Evolutionary conservation across 2,888 invertebrate species (phyloP).

Genomic region (Protophormia terraenovae): DNA sequence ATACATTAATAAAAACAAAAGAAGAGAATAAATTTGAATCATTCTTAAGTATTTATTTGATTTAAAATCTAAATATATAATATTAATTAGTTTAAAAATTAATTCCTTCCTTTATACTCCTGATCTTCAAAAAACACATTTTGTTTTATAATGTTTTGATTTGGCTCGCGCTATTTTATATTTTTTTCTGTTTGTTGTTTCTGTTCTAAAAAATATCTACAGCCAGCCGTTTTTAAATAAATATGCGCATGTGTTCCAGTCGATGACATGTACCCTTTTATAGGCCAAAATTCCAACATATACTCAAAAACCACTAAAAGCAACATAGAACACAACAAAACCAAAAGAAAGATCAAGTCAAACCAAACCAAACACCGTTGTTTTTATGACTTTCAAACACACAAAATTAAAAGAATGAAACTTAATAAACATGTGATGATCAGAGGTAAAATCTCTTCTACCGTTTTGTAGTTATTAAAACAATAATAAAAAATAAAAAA

Average conservation of each 20-base stretch:
- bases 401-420: constrained; percentile 7
- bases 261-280: constrained; percentile 68
- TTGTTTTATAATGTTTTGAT: constrained; percentile 59
- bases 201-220: background rate
- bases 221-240: background rate
- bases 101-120: background rate
- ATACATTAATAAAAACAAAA: too few relatives aligned
- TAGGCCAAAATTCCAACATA: constrained; percentile 52
- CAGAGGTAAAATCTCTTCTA: constrained; percentile 6
- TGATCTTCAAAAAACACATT: constrained; percentile 18
- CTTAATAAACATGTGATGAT: background rate
- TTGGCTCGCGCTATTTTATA: constrained; percentile 66
- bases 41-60: too few relatives aligned
- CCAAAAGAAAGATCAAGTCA: background rate
- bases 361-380: constrained; percentile 25
- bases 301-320: background rate
- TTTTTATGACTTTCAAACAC: constrained; percentile 56
- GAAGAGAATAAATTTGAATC: too few relatives aligned
- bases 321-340: background rate
- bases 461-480: constrained; percentile 31
- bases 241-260: constrained; percentile 38
- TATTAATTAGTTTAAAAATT: background rate
- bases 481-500: constrained; percentile 33
- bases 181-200: constrained; percentile 17
- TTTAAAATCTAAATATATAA: too few relatives aligned